Percentiles rank a stretch among this genome's conserved stretches.
Evolutionary conservation across 2,888 invertebrate genomes (phyloP).

Genomic region (Campaea margaritaria): DNA sequence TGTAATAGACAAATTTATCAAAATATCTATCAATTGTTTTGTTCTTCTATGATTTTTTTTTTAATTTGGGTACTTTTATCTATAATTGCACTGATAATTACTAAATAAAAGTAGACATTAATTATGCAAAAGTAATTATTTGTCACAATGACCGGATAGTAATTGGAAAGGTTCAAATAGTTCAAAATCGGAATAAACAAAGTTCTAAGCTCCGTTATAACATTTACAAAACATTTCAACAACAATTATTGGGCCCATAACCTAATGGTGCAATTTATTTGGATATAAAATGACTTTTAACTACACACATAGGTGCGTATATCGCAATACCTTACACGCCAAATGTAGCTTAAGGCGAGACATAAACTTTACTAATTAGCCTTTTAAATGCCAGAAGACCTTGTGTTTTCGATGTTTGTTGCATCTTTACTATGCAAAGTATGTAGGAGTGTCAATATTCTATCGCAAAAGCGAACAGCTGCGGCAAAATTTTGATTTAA

Average conservation of each 20-base stretch:
- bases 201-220: no score
- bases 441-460: slow-evolving; percentile 23
- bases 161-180: no score
- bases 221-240: slow-evolving; percentile 5
- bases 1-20: no score
- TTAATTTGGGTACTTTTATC: no score
- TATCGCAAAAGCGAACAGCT: slow-evolving; percentile 15
- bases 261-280: slow-evolving; percentile 7
- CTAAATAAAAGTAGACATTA: no score
- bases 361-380: slow-evolving; percentile 51
- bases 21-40: no score
- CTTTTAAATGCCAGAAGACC: slow-evolving; percentile 51
- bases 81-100: no score
- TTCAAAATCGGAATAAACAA: no score
- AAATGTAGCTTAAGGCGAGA: slow-evolving; percentile 48
- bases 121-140: no score
- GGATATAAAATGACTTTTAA: slow-evolving; percentile 4
- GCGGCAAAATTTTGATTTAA: slow-evolving; percentile 1
- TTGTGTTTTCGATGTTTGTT: slow-evolving; percentile 29
- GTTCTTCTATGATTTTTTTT: no score
- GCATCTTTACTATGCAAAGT: slow-evolving; percentile 26
- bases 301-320: not conserved
- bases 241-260: slow-evolving; percentile 11
- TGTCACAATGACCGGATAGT: no score
- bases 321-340: slow-evolving; percentile 20